These are phyloP conservation scores for Corythaixoides concolor DNA, from an alignment of 2,113 vertebrate genomes.

Conservation along the genomic window DNA sequence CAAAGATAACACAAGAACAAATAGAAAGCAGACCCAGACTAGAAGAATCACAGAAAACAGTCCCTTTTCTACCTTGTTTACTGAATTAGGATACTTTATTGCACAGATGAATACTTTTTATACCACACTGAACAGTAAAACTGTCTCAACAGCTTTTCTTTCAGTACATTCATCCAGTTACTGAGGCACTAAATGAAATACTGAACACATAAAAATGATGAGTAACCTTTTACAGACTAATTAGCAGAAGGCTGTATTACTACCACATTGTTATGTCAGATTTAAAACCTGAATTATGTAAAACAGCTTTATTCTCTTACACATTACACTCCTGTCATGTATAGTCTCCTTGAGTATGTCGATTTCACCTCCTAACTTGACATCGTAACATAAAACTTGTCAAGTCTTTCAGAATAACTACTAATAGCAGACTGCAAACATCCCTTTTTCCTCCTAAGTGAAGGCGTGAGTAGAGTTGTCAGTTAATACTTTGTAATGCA, in stretches of 20 bases:
- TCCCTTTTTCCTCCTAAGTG: not conserved
- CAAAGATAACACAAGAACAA: accelerated
- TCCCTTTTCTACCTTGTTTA: not conserved
- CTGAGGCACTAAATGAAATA: not conserved
- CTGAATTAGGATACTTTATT: not conserved
- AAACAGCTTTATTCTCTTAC: not conserved
- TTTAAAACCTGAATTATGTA: not conserved
- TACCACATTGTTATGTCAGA: accelerated
- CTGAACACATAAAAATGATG: not conserved
- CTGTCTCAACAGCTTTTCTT: not conserved
- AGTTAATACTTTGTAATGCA: accelerated
- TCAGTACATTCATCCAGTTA: too few relatives aligned
- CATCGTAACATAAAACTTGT: accelerated
- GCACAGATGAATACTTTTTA: not conserved
- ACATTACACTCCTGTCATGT: not conserved
- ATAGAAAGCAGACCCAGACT: not conserved
- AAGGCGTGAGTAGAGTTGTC: not conserved
- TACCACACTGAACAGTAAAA: not conserved
- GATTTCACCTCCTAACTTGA: too few relatives aligned
- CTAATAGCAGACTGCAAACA: not conserved
- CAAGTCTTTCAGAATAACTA: not conserved
- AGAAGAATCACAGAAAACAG: not conserved
- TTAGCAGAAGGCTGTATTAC: not conserved
- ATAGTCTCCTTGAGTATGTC: accelerated
- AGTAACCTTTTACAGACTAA: not conserved